A percentile compares a stretch with the other conserved stretches of the same genome.
Evolutionary conservation across 2,113 vertebrate genomes (phyloP).

Genomic region (Menura novaehollandiae): DNA sequence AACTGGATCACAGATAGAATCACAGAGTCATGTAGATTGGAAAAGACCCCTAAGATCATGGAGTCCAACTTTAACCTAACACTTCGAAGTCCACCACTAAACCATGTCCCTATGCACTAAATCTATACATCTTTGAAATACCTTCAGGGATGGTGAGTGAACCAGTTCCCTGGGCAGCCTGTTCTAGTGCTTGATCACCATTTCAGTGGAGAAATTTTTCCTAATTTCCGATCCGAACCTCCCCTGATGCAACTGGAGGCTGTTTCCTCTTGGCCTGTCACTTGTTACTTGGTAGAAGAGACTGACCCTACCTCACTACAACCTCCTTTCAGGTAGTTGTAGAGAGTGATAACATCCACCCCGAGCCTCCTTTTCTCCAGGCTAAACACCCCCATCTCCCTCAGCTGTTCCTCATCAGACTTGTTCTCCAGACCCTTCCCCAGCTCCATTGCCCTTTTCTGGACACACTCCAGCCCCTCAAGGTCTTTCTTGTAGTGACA

Average conservation of each 20-base stretch:
- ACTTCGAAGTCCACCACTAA: neutral
- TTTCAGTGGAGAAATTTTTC: neutral
- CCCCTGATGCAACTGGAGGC: neutral
- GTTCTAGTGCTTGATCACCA: neutral
- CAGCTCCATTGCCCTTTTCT: fast-evolving
- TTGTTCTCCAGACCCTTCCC: neutral
- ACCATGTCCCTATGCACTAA: neutral
- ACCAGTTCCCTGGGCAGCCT: neutral
- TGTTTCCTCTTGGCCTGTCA: neutral
- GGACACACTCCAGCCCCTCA: neutral
- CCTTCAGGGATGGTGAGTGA: neutral
- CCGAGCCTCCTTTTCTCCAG: neutral
- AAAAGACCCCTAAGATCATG: neutral
- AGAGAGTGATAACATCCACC: neutral
- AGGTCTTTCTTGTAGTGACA: neutral
- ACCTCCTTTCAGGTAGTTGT: fast-evolving
- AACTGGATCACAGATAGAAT: neutral
- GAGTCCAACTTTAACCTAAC: neutral
- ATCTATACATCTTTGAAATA: neutral
- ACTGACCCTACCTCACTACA: neutral
- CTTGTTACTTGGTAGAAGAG: neutral
- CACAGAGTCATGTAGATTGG: fast-evolving
- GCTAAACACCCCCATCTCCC: neutral
- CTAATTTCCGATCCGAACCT: neutral
- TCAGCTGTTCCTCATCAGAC: fast-evolving